Evolutionary conservation across 2,888 invertebrate genomes (phyloP).

Genomic region (Hypolimnas misippus): DNA sequence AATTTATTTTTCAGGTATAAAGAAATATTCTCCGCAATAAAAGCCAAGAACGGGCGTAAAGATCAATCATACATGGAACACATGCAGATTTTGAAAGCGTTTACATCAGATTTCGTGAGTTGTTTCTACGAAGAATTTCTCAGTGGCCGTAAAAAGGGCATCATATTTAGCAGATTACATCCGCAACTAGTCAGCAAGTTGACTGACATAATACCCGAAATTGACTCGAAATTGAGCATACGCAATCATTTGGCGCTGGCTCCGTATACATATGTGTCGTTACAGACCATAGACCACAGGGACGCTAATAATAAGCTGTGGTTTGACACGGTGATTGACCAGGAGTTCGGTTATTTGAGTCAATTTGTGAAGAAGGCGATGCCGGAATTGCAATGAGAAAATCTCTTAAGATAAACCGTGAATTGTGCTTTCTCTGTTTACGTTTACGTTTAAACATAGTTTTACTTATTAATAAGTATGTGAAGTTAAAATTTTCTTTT

Average conservation of each 20-base stretch:
- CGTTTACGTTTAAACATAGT: not conserved
- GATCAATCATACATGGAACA: conserved; percentile 50
- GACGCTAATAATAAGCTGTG: conserved; percentile 59
- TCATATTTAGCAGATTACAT: conserved; percentile 62
- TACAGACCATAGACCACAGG: conserved; percentile 50
- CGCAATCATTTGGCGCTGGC: conserved; percentile 70
- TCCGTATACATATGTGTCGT: conserved; percentile 59
- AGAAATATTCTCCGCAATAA: conserved; percentile 54
- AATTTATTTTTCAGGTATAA: conserved; percentile 60
- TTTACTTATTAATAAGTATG: not conserved
- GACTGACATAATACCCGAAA: conserved; percentile 57
- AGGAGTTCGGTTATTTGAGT: conserved; percentile 56
- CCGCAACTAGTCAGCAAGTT: conserved; percentile 62
- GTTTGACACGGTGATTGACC: conserved; percentile 57
- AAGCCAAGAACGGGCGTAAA: conserved; percentile 49
- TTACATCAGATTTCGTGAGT: conserved; percentile 64
- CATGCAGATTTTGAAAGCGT: conserved; percentile 55
- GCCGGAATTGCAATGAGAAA: conserved; percentile 49
- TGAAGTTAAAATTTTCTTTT: not conserved
- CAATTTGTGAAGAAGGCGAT: conserved; percentile 59
- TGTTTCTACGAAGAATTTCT: conserved; percentile 68
- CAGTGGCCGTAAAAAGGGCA: conserved; percentile 53
- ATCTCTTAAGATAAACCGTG: not conserved
- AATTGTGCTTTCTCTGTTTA: not conserved
- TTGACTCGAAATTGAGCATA: conserved; percentile 62